phyloP scores from a whole-genome alignment of 1,140 invertebrate genomes.

The Venturia canescens region DNA sequence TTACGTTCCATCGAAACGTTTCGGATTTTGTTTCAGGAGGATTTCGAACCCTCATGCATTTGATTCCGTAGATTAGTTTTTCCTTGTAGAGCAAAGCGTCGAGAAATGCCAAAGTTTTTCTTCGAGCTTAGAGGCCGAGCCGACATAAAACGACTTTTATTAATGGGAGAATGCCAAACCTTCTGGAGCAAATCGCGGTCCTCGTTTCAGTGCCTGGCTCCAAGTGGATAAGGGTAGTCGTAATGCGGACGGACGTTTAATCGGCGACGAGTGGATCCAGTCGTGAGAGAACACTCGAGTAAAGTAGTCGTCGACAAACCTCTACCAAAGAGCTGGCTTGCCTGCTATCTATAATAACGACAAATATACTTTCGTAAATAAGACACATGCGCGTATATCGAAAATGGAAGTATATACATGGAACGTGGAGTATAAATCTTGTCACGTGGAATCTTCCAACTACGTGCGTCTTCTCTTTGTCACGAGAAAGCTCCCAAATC shows the following conservation, averaged over 20 bases:
- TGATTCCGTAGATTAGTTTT: too few species aligned
- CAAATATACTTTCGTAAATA: background rate
- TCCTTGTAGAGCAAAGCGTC: too few species aligned
- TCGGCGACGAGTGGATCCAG: conserved; percentile 43
- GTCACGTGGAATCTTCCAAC: conserved; percentile 40
- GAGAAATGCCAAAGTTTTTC: too few species aligned
- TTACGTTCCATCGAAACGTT: too few species aligned
- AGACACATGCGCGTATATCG: background rate
- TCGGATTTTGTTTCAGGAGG: too few species aligned
- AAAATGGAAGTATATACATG: background rate
- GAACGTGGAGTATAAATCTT: conserved; percentile 40
- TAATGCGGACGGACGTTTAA: conserved; percentile 43
- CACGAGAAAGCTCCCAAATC: conserved; percentile 20
- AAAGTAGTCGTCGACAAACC: conserved; percentile 26
- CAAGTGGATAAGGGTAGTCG: conserved; percentile 23
- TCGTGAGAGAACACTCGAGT: conserved; percentile 42
- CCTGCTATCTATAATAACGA: too few species aligned
- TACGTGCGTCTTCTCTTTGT: conserved; percentile 15
- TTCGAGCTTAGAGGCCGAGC: background rate
- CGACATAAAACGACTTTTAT: background rate
- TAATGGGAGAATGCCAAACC: background rate
- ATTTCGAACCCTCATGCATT: too few species aligned
- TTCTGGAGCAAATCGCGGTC: background rate
- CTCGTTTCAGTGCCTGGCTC: background rate
- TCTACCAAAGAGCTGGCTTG: background rate